Conservation (phyloP, 64 coral and sea anemone genomes). For the Montipora foliosa region DNA sequence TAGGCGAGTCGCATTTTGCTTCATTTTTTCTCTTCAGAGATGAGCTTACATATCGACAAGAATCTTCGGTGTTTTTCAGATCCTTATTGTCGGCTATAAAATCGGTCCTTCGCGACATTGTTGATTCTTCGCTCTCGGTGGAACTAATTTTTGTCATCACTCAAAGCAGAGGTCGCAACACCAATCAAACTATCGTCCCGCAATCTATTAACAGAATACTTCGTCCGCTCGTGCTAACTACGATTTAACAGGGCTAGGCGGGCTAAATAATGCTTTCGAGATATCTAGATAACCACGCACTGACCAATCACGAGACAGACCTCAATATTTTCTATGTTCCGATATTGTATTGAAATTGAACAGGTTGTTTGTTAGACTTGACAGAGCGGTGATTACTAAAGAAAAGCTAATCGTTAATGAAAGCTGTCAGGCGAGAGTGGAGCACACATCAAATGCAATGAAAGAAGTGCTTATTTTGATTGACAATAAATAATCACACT, state of each 20-base stretch:
- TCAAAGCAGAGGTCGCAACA: not conserved
- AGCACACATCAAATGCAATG: slow-evolving; percentile 57
- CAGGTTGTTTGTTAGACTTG: slow-evolving; percentile 83
- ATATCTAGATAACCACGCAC: slow-evolving; percentile 80
- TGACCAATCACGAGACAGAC: slow-evolving; percentile 68
- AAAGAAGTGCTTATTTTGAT: slow-evolving; percentile 77
- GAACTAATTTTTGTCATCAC: slow-evolving; percentile 39
- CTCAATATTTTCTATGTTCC: slow-evolving; percentile 76
- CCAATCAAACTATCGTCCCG: slow-evolving; percentile 45
- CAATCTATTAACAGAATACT: slow-evolving; percentile 85
- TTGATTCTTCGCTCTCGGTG: not conserved
- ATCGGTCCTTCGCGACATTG: not conserved
- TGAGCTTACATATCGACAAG: not conserved
- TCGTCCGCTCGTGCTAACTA: slow-evolving; percentile 71
- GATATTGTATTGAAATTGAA: slow-evolving; percentile 96
- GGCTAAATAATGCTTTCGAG: slow-evolving; percentile 80
- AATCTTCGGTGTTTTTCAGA: not conserved
- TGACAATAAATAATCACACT: slow-evolving; percentile 67
- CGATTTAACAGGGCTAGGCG: slow-evolving; percentile 82
- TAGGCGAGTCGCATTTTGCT: slow-evolving; percentile 25
- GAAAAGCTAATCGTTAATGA: slow-evolving; percentile 80
- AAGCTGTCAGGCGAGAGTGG: slow-evolving; percentile 21
- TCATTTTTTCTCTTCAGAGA: slow-evolving; percentile 24
- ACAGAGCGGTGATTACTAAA: slow-evolving; percentile 83
- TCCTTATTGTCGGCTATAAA: not conserved